phyloP scores from a whole-genome alignment of 2,888 invertebrate genomes.

The Marronus borbonicus region DNA sequence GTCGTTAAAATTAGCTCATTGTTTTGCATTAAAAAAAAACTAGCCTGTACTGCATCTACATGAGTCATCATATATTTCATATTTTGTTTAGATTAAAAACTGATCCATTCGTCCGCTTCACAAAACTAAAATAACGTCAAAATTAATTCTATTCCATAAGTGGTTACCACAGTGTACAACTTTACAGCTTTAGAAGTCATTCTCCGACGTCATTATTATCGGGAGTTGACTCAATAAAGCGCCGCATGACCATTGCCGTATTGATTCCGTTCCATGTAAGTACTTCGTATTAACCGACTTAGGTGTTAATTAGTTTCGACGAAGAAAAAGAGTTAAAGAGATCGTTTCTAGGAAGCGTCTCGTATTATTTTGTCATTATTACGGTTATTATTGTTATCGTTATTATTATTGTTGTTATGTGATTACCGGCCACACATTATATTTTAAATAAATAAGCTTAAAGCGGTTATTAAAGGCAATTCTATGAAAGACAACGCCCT shows the following conservation, averaged over 20 bases:
- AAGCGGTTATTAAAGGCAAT: background rate
- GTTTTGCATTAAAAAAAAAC: too few species aligned
- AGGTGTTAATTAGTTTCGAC: constrained; percentile 16
- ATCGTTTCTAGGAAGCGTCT: background rate
- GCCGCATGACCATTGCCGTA: constrained; percentile 1
- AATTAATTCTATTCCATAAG: background rate
- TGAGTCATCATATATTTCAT: too few species aligned
- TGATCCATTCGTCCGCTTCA: too few species aligned
- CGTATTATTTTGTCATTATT: background rate
- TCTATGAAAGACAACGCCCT: constrained; percentile 18
- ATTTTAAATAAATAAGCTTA: constrained; percentile 16
- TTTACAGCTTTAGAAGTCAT: background rate
- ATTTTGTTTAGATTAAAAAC: too few species aligned
- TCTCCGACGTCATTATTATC: background rate
- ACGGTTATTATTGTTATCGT: background rate
- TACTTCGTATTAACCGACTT: background rate
- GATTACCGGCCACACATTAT: background rate
- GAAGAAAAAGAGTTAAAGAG: constrained; percentile 10
- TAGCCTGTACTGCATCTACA: too few species aligned
- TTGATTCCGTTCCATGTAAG: background rate
- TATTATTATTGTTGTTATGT: background rate
- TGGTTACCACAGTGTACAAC: background rate
- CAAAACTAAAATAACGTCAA: too few species aligned
- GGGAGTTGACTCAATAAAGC: background rate
- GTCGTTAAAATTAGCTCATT: too few species aligned